Evolutionary conservation across 2,888 invertebrate genomes (phyloP).

Genomic region (Acleris cristana): DNA sequence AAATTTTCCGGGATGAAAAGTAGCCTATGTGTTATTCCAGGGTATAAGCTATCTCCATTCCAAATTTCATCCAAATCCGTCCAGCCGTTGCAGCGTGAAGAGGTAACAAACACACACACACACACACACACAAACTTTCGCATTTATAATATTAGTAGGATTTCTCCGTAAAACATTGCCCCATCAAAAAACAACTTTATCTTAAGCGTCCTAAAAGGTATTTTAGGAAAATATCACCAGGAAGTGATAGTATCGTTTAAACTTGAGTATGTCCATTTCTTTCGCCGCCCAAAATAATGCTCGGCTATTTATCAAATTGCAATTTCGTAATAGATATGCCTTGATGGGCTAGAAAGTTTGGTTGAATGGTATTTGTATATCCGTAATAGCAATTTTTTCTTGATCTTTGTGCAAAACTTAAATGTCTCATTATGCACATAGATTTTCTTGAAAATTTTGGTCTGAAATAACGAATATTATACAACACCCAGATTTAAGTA

Average conservation of each 20-base stretch:
- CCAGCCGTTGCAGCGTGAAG: too few species aligned
- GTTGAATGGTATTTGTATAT: slow-evolving; percentile 53
- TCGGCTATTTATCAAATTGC: slow-evolving; percentile 82
- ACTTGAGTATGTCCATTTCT: slow-evolving; percentile 78
- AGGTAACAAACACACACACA: too few species aligned
- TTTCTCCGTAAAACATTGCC: slow-evolving; percentile 48
- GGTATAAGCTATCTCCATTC: too few species aligned
- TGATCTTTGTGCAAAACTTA: background rate
- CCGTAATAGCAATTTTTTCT: background rate
- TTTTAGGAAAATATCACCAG: slow-evolving; percentile 45
- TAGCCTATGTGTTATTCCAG: too few species aligned
- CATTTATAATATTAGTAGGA: too few species aligned
- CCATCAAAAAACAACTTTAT: slow-evolving; percentile 50
- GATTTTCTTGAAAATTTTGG: too few species aligned
- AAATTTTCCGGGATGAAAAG: too few species aligned
- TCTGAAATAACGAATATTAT: too few species aligned
- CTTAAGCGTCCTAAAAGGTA: slow-evolving; percentile 46
- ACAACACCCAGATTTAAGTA: too few species aligned
- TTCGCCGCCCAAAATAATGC: slow-evolving; percentile 81
- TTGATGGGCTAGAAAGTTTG: slow-evolving; percentile 66
- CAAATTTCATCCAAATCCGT: too few species aligned
- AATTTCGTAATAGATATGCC: slow-evolving; percentile 82
- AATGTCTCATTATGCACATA: too few species aligned
- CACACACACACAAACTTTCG: too few species aligned
- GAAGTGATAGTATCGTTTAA: slow-evolving; percentile 62